phyloP scores from a whole-genome alignment of 1,140 invertebrate genomes.

The Caligus rogercresseyi region DNA sequence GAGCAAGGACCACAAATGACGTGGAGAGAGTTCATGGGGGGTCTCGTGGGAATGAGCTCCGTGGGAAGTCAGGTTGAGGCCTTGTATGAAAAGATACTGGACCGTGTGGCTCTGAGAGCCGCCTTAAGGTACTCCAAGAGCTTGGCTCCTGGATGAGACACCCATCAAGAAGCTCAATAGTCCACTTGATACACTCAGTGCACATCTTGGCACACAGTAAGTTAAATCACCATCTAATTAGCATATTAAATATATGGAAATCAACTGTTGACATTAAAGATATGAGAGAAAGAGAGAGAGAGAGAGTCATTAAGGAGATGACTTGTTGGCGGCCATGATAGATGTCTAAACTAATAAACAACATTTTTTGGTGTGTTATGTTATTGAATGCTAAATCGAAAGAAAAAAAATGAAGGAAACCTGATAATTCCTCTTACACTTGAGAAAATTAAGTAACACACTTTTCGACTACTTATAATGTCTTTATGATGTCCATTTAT shows the following conservation, averaged over 20 bases:
- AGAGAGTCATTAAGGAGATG: background rate
- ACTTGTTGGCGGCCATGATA: background rate
- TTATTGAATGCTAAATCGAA: too few relatives aligned
- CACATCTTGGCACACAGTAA: conserved; percentile 16
- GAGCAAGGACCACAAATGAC: conserved; percentile 71
- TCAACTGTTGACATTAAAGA: too few relatives aligned
- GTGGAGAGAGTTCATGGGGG: conserved; percentile 80
- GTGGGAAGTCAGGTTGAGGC: background rate
- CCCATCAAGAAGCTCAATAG: conserved; percentile 60
- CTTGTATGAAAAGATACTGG: conserved; percentile 36
- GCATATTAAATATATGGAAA: too few relatives aligned
- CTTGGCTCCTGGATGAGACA: conserved; percentile 60
- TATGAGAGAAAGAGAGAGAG: too few relatives aligned
- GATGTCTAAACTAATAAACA: too few relatives aligned
- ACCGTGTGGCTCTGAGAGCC: conserved; percentile 51
- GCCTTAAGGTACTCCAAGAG: conserved; percentile 52
- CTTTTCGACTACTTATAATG: too few relatives aligned
- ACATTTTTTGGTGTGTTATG: too few relatives aligned
- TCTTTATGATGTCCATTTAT: too few relatives aligned
- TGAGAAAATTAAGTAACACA: too few relatives aligned
- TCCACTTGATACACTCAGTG: conserved; percentile 73
- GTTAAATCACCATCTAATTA: too few relatives aligned
- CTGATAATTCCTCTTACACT: too few relatives aligned
- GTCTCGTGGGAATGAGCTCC: conserved; percentile 43
- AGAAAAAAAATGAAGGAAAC: too few relatives aligned